Base-by-base conservation (phyloP, 1,140 invertebrate species). In the Apis cerana region DNA sequence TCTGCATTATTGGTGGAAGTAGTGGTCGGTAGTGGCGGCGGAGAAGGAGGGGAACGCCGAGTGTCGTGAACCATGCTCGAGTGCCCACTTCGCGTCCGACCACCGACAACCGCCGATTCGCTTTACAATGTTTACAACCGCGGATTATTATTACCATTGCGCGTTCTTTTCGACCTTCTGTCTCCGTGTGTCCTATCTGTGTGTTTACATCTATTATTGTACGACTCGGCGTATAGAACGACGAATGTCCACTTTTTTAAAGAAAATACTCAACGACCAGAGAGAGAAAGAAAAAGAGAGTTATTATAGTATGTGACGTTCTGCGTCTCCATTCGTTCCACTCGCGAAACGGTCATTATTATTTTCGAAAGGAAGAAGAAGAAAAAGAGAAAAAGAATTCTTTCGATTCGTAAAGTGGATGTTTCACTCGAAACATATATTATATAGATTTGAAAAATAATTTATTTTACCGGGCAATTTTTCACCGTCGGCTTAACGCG, bases 1-100 rank as follows among this genome's bases (percentile, higher is more conserved):
- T 84, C 64, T 70, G 77, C 62, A 70, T 81, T 87, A 87, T 87
- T 87, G 76, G 67, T 48, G 74, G 69, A 87, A 80, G 85, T 83
- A 56, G 48, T 83, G 23, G 80, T 65, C 61, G 58, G n/a, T 13
- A 21, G 33, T 48, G 12, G 33, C 2, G 33, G 33, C 61, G 10
- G 3, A 5, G 19, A 43, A 48, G 43, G 43, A 11, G 21, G 23
- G 68, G 23, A 75, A 68, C 50, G 54, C 50, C 52, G 85, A 75
- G 82, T 71, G 74, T 82, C 75, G 69, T 69, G 74, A 87, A 82
- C 64, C 82, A 65, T 70, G 64, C 75, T 81, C 52, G 59, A 80
- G 78, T n/a, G 81, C 56, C 75, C 54, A 65, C 67, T 85, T 71
- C 61, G 68, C 86, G 33, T 78, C 75, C 23, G 67, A 83, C 78